Conservation (phyloP, 37 sponge, comb jelly and placozoan species). For the Agelas oroides region DNA sequence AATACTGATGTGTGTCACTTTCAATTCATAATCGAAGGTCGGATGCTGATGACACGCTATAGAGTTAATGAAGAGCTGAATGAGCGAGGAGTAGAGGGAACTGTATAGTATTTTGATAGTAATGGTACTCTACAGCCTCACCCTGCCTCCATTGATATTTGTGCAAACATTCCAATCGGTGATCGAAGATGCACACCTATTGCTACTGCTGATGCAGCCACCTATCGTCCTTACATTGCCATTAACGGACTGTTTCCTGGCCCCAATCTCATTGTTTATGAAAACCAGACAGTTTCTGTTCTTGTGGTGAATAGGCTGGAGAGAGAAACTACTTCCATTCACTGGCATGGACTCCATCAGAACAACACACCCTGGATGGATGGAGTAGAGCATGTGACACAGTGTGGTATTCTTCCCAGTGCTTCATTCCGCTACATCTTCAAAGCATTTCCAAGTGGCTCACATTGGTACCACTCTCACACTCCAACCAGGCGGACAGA, state of each 20-base stretch:
- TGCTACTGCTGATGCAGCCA: too few relatives aligned
- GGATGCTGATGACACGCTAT: neutral
- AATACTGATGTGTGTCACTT: too few relatives aligned
- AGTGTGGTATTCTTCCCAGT: conserved; percentile 62
- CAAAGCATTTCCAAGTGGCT: conserved; percentile 62
- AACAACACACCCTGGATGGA: conserved; percentile 78
- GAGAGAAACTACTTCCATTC: conserved; percentile 68
- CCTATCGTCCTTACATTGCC: conserved; percentile 52
- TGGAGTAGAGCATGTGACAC: conserved; percentile 76
- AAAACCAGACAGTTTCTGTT: conserved; percentile 36
- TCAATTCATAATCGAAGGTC: too few relatives aligned
- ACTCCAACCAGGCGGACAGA: conserved; percentile 75
- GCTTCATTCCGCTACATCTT: conserved; percentile 68
- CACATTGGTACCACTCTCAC: conserved; percentile 91
- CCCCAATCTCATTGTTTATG: conserved; percentile 65
- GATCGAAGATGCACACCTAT: too few relatives aligned
- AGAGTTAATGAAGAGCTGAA: too few relatives aligned
- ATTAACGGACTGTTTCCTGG: conserved; percentile 65
- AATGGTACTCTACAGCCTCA: too few relatives aligned
- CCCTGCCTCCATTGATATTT: too few relatives aligned
- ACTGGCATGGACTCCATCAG: too few relatives aligned
- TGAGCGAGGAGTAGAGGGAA: too few relatives aligned
- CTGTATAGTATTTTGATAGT: too few relatives aligned
- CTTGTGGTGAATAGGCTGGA: conserved; percentile 62
- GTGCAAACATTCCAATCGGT: too few relatives aligned